Base-by-base conservation (phyloP, 2,888 invertebrate species). In the Dryobota labecula region DNA sequence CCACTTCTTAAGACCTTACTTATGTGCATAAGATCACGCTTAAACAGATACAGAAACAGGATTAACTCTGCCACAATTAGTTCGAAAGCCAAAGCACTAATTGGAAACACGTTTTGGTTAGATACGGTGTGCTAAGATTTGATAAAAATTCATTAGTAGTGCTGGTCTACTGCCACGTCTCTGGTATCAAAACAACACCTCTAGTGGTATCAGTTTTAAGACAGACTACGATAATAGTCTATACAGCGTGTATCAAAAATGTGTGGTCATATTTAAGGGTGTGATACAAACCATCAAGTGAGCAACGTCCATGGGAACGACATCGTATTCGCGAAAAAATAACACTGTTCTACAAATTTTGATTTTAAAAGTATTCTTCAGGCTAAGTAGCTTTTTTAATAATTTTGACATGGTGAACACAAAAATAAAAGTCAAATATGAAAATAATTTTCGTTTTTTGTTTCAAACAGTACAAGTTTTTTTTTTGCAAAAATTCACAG, bases 31-130 rank as follows among this genome's bases (percentile, higher is more conserved):
- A 70, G 45, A 68, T 79, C 64, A 72, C 61, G 64, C 70, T 67
- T 45, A 61, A n/a, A n/a, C 20, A 58, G 63, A 63, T 73, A 69
- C 49, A 62, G 36, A 43, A 68, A 81, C 70, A 65, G 62, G 75
- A 78, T 78, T 41, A 66, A 65, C 41, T 24, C 58, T 68, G 81
- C 66, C 64, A 76, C 80, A 76, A 80, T 80, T 80, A 80, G 76
- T 63, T 47, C 58, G 56, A 63, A 67, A 73, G 58, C 56, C 36
- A 56, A 43, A 73, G 57, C 73, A 80, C 73, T 80, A 80, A 80
- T 80, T 80, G 80, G 69, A 69, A 80, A 80, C 80, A 76, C 54
- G 80, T 80, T 80, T 80, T 47, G 63, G 54, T 56, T 72, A 73
- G 80, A 79, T 79, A 76, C 30, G n/a, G 62, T 53, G 41, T 30